Conservation (phyloP, 2,797 vertebrate species). For the Alectoris magna region DNA sequence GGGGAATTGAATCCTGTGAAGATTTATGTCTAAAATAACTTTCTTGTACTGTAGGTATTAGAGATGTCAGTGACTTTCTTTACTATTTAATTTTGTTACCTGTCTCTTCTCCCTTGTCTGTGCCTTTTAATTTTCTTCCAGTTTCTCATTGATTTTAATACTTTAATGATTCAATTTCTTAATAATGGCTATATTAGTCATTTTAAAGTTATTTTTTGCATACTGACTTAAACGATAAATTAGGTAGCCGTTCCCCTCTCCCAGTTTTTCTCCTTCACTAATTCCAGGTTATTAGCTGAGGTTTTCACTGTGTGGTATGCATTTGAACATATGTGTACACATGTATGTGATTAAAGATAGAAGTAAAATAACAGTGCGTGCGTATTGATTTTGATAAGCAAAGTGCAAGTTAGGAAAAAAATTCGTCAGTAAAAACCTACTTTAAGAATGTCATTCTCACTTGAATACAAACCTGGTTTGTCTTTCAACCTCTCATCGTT, state of each 20-base stretch:
- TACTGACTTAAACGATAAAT: neutral
- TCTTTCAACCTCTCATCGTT: constrained; percentile 1
- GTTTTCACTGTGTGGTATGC: neutral
- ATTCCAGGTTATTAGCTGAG: neutral
- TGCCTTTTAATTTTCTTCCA: constrained; percentile 11
- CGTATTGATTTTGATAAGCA: neutral
- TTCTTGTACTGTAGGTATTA: neutral
- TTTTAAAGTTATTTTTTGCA: neutral
- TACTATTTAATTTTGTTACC: neutral
- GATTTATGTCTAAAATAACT: constrained; percentile 14
- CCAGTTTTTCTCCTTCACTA: neutral
- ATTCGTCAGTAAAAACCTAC: neutral
- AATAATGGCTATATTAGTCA: neutral
- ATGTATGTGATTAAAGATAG: neutral
- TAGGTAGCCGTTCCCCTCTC: neutral
- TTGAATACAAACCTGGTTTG: neutral
- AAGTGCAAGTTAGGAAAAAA: neutral
- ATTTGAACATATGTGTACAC: neutral
- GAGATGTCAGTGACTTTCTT: neutral
- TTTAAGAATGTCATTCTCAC: neutral
- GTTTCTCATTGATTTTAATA: neutral
- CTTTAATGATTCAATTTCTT: constrained; percentile 23
- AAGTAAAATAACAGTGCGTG: neutral
- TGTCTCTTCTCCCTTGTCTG: neutral
- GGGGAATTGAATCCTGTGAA: neutral